A percentile compares a stretch with the other conserved stretches of the same genome.
phyloP scores from a whole-genome alignment of 2,797 vertebrate species.

The Mareca penelope region DNA sequence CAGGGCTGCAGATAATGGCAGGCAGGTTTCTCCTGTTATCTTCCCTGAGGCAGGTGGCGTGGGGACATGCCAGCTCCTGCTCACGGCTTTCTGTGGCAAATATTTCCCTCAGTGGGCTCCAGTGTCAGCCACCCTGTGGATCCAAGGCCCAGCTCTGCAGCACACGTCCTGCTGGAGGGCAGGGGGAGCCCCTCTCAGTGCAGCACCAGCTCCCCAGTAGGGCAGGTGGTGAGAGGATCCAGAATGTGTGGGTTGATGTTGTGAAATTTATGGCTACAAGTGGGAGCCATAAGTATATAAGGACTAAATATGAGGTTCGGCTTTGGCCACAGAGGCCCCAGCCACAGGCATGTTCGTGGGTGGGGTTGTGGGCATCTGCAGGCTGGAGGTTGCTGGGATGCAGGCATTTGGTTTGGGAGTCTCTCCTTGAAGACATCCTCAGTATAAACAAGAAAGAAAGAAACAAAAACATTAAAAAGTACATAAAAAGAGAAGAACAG shows the following conservation, averaged over 20 bases:
- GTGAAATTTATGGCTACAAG: not conserved
- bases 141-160: not conserved
- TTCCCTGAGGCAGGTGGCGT: slow-evolving; percentile 8
- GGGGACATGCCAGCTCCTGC: not conserved
- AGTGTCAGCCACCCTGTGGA: not conserved
- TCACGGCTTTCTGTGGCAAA: not conserved
- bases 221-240: not conserved
- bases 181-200: too few relatives aligned
- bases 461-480: too few relatives aligned
- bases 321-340: not conserved
- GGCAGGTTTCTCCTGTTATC: slow-evolving; percentile 29
- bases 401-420: not conserved
- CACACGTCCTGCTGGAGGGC: not conserved
- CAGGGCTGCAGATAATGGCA: not conserved
- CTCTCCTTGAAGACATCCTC: not conserved
- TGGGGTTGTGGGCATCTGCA: not conserved
- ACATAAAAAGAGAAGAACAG: not conserved
- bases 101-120: not conserved
- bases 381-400: not conserved
- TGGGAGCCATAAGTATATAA: not conserved
- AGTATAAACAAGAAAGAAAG: not conserved
- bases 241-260: not conserved
- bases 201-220: not conserved
- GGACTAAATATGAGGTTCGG: not conserved
- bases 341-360: not conserved